Evolutionary conservation across 2,797 vertebrate species (phyloP).

Genomic region (Hemitrygon akajei): DNA sequence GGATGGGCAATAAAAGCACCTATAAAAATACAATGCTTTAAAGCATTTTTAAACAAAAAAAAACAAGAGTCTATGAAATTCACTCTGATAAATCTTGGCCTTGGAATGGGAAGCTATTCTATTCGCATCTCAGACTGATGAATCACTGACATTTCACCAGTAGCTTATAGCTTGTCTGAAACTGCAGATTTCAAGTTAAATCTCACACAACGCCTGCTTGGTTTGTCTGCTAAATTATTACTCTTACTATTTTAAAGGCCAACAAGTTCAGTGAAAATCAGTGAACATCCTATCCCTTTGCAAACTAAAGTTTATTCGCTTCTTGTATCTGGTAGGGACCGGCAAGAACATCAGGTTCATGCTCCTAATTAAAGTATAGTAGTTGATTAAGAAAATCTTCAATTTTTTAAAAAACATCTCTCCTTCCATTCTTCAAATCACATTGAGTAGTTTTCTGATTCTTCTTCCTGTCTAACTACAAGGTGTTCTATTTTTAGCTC

Average conservation of each 20-base stretch:
- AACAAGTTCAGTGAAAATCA: not conserved
- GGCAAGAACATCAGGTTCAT: not conserved
- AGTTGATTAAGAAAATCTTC: not conserved
- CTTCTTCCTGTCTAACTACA: not conserved
- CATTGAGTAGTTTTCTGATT: not conserved
- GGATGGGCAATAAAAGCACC: too few species aligned
- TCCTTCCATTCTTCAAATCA: not conserved
- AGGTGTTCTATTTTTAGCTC: not conserved
- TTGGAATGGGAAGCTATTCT: not conserved
- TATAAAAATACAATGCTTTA: too few species aligned
- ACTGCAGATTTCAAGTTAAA: not conserved
- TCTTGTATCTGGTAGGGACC: too few species aligned
- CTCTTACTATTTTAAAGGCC: not conserved
- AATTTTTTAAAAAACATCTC: not conserved
- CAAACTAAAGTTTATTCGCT: not conserved
- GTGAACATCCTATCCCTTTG: not conserved
- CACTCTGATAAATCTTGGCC: not conserved
- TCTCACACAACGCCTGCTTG: too few species aligned
- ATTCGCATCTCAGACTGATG: not conserved
- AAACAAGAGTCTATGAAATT: not conserved
- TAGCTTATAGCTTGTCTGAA: too few species aligned
- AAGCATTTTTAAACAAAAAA: constrained; percentile 1
- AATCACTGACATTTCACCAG: not conserved
- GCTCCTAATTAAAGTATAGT: not conserved
- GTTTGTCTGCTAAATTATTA: not conserved